Conservation (phyloP, 2,888 invertebrate species). For the Scrobipalpa costella region DNA sequence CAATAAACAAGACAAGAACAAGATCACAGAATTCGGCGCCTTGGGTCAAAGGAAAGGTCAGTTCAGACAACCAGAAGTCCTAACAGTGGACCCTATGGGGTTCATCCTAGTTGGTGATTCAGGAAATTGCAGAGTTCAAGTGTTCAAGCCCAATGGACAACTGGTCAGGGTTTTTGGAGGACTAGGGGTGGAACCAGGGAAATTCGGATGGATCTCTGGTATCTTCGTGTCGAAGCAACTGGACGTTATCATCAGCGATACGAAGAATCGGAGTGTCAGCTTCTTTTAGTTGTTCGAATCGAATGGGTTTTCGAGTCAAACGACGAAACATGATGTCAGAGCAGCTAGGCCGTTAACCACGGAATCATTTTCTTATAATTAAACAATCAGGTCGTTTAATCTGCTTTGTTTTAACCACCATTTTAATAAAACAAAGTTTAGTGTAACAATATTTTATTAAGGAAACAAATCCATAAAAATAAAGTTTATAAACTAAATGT, state of each 20-base stretch:
- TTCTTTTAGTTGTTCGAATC: conserved; percentile 56
- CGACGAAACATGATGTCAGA: too few species aligned
- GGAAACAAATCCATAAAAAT: conserved; percentile 46
- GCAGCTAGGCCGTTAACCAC: too few species aligned
- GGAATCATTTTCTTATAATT: too few species aligned
- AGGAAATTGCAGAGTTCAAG: conserved; percentile 88
- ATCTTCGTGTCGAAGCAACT: conserved; percentile 81
- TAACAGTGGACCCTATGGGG: conserved; percentile 86
- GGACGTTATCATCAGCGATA: conserved; percentile 83
- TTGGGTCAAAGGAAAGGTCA: conserved; percentile 85
- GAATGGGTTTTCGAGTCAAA: too few species aligned
- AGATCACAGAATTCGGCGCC: conserved; percentile 83
- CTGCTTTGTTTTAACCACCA: too few species aligned
- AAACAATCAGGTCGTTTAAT: too few species aligned
- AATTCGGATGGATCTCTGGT: conserved; percentile 87
- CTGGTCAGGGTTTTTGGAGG: conserved; percentile 85
- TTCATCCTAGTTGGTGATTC: conserved; percentile 90
- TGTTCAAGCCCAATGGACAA: conserved; percentile 86
- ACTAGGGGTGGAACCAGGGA: conserved; percentile 66
- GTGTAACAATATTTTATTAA: conserved; percentile 58
- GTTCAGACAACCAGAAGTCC: conserved; percentile 87
- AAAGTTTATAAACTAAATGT: conserved; percentile 39
- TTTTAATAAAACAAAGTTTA: neutral
- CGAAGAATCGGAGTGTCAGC: conserved; percentile 76
- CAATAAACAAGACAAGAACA: conserved; percentile 74